These are phyloP conservation scores for Nematopogon swammerdamellus DNA, from an alignment of 2,888 invertebrate genomes.

Conservation along the genomic window DNA sequence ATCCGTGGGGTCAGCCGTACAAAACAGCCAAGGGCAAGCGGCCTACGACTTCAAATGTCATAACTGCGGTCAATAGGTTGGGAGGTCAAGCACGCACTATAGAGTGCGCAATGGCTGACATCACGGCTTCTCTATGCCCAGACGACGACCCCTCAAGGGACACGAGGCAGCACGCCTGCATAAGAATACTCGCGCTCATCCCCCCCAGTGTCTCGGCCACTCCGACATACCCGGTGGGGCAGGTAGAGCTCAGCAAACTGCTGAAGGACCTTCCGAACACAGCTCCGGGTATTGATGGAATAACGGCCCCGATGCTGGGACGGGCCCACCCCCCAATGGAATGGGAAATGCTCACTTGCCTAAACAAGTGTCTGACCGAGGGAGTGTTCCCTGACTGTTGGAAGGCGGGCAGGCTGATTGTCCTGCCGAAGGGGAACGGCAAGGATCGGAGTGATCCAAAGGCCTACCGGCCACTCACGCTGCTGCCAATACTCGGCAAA, in stretches of 20 bases:
- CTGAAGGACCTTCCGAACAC: background rate
- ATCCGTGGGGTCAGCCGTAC: background rate
- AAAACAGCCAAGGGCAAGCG: background rate
- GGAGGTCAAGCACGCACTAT: no score
- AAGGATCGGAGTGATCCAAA: background rate
- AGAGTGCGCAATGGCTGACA: background rate
- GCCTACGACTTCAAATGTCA: no score
- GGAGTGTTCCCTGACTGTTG: background rate
- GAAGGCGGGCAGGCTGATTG: constrained; percentile 1
- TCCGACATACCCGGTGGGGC: background rate
- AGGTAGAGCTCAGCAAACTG: background rate
- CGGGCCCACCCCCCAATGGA: no score
- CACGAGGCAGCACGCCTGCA: background rate
- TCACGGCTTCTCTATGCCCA: constrained; percentile 1
- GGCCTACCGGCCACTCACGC: constrained; percentile 8
- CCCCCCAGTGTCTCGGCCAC: background rate
- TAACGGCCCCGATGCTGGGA: no score
- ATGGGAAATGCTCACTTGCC: no score
- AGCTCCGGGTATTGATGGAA: background rate
- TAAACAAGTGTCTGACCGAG: background rate
- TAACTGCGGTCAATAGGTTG: no score
- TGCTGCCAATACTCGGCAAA: constrained; percentile 9
- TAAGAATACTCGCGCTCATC: background rate
- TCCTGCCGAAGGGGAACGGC: constrained; percentile 1
- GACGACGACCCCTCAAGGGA: constrained; percentile 1